These are phyloP conservation scores for Gymnocephalus cernua DNA, from an alignment of 2,113 vertebrate species.

Conservation along the genomic window DNA sequence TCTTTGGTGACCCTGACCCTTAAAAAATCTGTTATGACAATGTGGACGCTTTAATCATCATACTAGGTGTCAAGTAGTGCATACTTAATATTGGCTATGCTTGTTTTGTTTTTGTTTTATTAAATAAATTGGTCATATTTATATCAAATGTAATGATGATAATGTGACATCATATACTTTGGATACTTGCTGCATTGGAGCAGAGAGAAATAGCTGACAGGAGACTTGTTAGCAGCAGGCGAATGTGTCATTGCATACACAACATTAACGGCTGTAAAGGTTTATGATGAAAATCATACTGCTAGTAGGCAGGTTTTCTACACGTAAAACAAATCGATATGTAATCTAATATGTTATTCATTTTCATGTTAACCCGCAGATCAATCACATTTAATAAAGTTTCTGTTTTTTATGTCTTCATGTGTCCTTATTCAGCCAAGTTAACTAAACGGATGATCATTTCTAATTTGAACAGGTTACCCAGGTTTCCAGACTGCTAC, in stretches of 20 bases:
- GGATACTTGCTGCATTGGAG: background rate
- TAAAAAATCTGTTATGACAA: background rate
- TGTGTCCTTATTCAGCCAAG: background rate
- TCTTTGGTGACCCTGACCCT: constrained; percentile 1
- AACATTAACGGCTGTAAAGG: background rate
- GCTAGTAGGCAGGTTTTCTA: background rate
- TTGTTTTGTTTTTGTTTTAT: background rate
- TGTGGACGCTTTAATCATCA: background rate
- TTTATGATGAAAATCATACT: background rate
- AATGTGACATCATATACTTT: background rate
- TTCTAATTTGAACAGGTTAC: constrained; percentile 86
- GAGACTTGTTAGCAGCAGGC: background rate
- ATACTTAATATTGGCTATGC: background rate
- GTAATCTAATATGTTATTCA: too few species aligned
- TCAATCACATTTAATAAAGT: background rate
- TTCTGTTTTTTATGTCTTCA: background rate
- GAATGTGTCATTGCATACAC: constrained; percentile 7
- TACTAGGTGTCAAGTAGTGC: background rate
- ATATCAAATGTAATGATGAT: background rate
- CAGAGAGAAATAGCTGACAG: background rate
- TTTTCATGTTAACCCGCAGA: background rate
- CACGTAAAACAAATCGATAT: background rate
- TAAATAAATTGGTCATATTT: background rate
- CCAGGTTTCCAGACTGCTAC: constrained; percentile 96
- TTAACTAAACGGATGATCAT: background rate